phyloP scores from a whole-genome alignment of 2,888 invertebrate species.

The Arge pagana region DNA sequence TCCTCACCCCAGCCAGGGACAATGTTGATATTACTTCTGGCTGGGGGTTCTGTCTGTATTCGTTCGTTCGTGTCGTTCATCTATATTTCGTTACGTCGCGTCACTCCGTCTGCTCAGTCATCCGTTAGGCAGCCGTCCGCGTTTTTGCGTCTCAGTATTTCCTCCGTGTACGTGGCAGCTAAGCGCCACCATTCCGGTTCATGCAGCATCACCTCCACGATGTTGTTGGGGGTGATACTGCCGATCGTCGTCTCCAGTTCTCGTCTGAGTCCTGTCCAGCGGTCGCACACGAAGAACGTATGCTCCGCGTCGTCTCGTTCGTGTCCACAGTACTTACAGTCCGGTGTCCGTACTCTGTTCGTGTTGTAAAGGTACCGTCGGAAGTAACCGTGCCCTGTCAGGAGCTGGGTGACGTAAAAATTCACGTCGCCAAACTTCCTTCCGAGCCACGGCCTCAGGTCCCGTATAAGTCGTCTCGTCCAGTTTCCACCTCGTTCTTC shows the following conservation, averaged over 20 bases:
- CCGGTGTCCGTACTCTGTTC: not conserved
- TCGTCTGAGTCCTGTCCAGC: not conserved
- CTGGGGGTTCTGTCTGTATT: too few relatives aligned
- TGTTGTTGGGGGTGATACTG: not conserved
- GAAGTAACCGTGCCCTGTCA: too few relatives aligned
- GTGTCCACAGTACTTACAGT: slow-evolving; percentile 7
- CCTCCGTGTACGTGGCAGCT: not conserved
- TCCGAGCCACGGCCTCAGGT: too few relatives aligned
- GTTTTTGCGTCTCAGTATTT: not conserved
- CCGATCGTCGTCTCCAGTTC: not conserved
- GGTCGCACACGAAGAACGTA: slow-evolving; percentile 6
- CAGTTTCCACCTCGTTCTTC: too few relatives aligned
- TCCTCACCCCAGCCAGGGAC: too few relatives aligned
- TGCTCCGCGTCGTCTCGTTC: slow-evolving; percentile 4
- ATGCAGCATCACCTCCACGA: not conserved
- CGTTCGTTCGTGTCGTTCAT: too few relatives aligned
- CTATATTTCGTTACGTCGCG: too few relatives aligned
- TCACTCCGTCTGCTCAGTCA: not conserved
- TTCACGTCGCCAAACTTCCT: too few relatives aligned
- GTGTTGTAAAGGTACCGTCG: too few relatives aligned
- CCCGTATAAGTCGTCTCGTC: too few relatives aligned
- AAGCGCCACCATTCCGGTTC: not conserved
- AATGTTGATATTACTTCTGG: too few relatives aligned
- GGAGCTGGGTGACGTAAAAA: too few relatives aligned
- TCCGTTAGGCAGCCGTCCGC: not conserved